Evolutionary conservation across 2,113 vertebrate species (phyloP), one percentile per base, ranked within the genome.

Genomic region (Acanthisitta chloris): DNA sequence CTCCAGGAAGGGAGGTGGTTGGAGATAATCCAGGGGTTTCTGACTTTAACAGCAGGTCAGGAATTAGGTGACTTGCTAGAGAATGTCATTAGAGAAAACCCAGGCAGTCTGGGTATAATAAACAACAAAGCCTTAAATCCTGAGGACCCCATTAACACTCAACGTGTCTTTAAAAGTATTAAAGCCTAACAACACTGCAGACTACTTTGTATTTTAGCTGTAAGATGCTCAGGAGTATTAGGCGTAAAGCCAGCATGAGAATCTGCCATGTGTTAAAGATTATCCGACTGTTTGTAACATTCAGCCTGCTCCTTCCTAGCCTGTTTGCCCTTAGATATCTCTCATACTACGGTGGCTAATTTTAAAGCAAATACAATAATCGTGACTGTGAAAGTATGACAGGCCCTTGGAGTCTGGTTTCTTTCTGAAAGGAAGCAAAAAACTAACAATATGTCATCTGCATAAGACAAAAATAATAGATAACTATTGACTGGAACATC

Each of bases 191-290:
- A 96, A 25, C 72, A 94, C 88, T 73, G 65, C 85, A 95, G 94
- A 90, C 92, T 84, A 24, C 86, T 94, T 86, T 91, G 88, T 86
- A 14, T 81, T 92, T 96, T 49, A 95, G 33, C 57, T 74, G 36
- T 94, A 96, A 97, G 88, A 66, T 83, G 90, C 88, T 94, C 90
- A 91, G 81, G 88, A 90, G 74, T 48, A 95, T 96, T 96, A 96
- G 84, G 72, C 52, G 5, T 29, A 88, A 93, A 95, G 80, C 85
- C 92, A 92, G 65, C 70, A 90, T 57, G 81, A 67, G 88, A 83
- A 94, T 72, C 58, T 74, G 77, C 79, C 84, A 82, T 72, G 96
- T 90, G 88, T 57, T 96, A 84, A 94, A 91, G 86, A 93, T 96
- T 97, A 95, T 92, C 87, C 6, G 6, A 26, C 64, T 94, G 79